Evolutionary conservation across 2,113 vertebrate genomes (phyloP).

Genomic region (Anguilla rostrata): DNA sequence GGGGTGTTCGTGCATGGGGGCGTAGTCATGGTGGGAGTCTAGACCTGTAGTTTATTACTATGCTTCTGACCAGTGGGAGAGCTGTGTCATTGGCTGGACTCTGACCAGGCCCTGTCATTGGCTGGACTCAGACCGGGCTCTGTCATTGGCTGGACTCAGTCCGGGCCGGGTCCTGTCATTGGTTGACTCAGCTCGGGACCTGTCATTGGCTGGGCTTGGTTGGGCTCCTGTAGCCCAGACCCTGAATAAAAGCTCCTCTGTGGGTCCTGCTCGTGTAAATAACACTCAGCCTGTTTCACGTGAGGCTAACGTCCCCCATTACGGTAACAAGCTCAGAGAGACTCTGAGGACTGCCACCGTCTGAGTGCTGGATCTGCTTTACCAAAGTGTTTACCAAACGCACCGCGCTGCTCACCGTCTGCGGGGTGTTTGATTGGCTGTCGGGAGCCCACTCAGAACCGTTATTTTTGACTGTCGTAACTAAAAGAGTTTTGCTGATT

Average conservation of each 20-base stretch:
- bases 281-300: neutral
- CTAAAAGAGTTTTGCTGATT: neutral
- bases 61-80: neutral
- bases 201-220: neutral
- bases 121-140: neutral
- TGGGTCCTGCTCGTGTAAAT: neutral
- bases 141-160: neutral
- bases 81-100: constrained; percentile 6
- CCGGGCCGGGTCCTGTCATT: neutral
- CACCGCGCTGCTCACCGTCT: neutral
- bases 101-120: neutral
- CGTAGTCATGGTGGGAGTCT: neutral
- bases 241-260: neutral
- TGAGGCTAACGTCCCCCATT: neutral
- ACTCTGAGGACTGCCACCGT: neutral
- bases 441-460: neutral
- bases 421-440: constrained; percentile 1
- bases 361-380: constrained; percentile 27
- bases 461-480: neutral
- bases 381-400: neutral
- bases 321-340: neutral
- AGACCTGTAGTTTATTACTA: neutral
- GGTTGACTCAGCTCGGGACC: neutral
- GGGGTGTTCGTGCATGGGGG: neutral
- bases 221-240: no score